Conservation (phyloP, 2,888 invertebrate genomes). For the Hesperia comma region DNA sequence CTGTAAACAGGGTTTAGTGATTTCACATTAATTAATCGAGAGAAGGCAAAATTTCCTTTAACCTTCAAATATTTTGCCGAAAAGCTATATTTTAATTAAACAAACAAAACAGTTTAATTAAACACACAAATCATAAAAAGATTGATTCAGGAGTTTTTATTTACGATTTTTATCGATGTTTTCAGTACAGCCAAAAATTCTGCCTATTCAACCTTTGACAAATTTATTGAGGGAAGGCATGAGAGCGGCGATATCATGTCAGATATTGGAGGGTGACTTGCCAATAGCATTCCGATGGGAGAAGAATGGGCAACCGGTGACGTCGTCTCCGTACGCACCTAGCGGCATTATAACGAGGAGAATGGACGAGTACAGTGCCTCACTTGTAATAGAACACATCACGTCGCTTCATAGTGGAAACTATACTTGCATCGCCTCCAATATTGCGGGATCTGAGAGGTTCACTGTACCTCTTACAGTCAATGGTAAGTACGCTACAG, state of each 20-base stretch:
- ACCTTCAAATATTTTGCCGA: conserved; percentile 45
- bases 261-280: conserved; percentile 95
- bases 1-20: conserved; percentile 47
- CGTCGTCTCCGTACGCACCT: conserved; percentile 84
- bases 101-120: conserved; percentile 16
- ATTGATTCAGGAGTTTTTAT: conserved; percentile 32
- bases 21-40: conserved; percentile 63
- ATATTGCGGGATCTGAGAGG: conserved; percentile 91
- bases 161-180: conserved; percentile 38
- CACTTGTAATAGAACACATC: conserved; percentile 93
- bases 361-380: conserved; percentile 93
- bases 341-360: conserved; percentile 80
- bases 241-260: conserved; percentile 95
- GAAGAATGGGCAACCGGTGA: conserved; percentile 91
- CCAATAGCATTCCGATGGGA: conserved; percentile 97
- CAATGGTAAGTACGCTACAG: conserved; percentile 84
- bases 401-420: conserved; percentile 94
- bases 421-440: conserved; percentile 95
- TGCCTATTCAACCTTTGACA: conserved; percentile 92
- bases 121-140: conserved; percentile 1
- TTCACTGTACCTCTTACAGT: conserved; percentile 92
- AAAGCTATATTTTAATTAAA: conserved; percentile 25
- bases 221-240: conserved; percentile 92
- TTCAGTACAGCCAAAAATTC: conserved; percentile 92
- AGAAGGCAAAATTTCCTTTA: conserved; percentile 50